phyloP scores from a whole-genome alignment of 2,113 vertebrate species.

The Stomatorhinus ivindoensis region DNA sequence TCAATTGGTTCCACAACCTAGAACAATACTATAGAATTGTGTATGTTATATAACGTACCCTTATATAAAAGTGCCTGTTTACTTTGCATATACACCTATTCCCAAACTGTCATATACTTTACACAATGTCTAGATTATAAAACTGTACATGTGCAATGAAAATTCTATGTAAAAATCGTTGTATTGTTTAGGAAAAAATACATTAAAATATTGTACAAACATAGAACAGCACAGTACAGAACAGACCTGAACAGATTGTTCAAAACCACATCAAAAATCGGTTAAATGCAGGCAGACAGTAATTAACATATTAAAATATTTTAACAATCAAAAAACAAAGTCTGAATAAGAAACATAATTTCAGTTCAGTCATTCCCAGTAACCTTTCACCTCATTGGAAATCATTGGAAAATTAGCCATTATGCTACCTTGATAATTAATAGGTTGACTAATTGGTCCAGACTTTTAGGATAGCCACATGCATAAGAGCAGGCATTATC shows the following conservation, averaged over 20 bases:
- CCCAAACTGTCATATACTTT: neutral
- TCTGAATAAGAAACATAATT: neutral
- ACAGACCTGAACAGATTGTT: neutral
- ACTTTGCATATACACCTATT: neutral
- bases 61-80: neutral
- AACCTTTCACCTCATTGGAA: neutral
- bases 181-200: neutral
- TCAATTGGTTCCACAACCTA: neutral
- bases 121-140: neutral
- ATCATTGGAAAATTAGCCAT: neutral
- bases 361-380: neutral
- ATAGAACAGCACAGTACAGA: neutral
- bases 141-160: neutral
- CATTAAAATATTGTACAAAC: neutral
- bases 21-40: neutral
- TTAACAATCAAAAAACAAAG: neutral
- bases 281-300: neutral
- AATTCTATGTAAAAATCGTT: neutral
- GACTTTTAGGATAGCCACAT: neutral
- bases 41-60: neutral
- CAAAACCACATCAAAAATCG: neutral
- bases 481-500: neutral
- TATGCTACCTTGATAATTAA: neutral
- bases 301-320: neutral
- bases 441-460: neutral